These are phyloP conservation scores for Andrena minutula DNA, from an alignment of 2,888 invertebrate genomes.

Conservation along the genomic window DNA sequence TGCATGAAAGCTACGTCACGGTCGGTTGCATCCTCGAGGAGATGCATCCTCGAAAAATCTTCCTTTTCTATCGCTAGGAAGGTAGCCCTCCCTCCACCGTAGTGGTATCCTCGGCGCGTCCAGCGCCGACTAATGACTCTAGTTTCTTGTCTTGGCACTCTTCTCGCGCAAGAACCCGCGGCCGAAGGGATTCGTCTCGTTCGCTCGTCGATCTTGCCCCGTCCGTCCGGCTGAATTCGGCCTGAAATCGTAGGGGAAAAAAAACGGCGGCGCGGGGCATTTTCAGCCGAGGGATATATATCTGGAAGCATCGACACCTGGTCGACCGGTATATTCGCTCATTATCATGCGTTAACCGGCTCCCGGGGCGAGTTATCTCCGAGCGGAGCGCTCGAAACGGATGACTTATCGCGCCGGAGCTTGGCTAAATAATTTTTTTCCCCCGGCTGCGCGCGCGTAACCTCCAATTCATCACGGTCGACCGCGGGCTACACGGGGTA, in stretches of 20 bases:
- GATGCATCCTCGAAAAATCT: constrained; percentile 62
- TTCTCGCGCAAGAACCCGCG: background rate
- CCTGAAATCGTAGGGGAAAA: no score
- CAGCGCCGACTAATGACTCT: constrained; percentile 1
- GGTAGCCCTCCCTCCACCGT: no score
- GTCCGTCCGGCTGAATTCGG: background rate
- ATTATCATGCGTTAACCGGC: constrained; percentile 39
- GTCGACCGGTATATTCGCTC: constrained; percentile 6
- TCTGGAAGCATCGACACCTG: constrained; percentile 10
- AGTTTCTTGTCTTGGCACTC: constrained; percentile 9
- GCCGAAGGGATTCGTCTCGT: no score
- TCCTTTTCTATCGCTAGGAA: constrained; percentile 1
- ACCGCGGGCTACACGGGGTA: constrained; percentile 71
- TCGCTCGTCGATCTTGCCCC: background rate
- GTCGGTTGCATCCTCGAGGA: constrained; percentile 66
- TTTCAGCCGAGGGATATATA: no score
- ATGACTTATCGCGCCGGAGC: constrained; percentile 57
- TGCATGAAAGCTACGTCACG: constrained; percentile 77
- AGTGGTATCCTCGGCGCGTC: no score
- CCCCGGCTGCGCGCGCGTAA: constrained; percentile 47
- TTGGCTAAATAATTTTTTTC: constrained; percentile 54
- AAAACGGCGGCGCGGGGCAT: no score
- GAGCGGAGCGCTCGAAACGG: constrained; percentile 50
- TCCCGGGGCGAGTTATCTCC: constrained; percentile 20
- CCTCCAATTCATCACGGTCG: constrained; percentile 71